These are phyloP conservation scores for Danaus plexippus DNA, from an alignment of 1,140 invertebrate species.

Conservation along the genomic window DNA sequence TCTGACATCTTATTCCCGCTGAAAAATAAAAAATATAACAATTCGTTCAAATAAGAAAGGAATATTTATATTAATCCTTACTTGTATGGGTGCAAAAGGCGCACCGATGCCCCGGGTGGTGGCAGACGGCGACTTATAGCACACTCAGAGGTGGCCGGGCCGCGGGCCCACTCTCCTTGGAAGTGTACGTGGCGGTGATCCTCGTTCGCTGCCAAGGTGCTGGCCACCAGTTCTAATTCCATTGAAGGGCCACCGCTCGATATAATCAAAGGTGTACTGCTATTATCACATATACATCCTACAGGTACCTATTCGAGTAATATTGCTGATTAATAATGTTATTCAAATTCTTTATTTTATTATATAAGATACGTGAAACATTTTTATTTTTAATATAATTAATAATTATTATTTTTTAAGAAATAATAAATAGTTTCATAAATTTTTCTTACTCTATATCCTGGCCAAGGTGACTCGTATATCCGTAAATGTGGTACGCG, in stretches of 20 bases:
- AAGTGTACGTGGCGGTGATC: constrained; percentile 81
- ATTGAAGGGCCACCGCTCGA: constrained; percentile 35
- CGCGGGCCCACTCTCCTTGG: constrained; percentile 74
- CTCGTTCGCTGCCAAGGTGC: constrained; percentile 71
- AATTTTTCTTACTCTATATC: constrained; percentile 39
- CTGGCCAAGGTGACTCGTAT: constrained; percentile 57
- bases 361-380: too few relatives aligned
- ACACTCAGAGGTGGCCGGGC: constrained; percentile 50
- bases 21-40: constrained; percentile 1
- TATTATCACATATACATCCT: constrained; percentile 81
- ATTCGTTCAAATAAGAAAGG: not conserved
- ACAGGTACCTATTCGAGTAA: constrained; percentile 61
- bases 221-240: constrained; percentile 72
- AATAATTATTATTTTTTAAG: not conserved
- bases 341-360: too few relatives aligned
- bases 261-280: constrained; percentile 36
- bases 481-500: constrained; percentile 47
- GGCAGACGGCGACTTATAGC: constrained; percentile 66
- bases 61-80: constrained; percentile 14
- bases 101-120: constrained; percentile 75
- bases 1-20: constrained; percentile 71
- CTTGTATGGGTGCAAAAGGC: constrained; percentile 73
- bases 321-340: too few relatives aligned
- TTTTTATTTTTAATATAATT: not conserved
- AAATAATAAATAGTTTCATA: not conserved